Conservation (phyloP, 2,888 invertebrate species). For the Caenorhabditis plicata region DNA sequence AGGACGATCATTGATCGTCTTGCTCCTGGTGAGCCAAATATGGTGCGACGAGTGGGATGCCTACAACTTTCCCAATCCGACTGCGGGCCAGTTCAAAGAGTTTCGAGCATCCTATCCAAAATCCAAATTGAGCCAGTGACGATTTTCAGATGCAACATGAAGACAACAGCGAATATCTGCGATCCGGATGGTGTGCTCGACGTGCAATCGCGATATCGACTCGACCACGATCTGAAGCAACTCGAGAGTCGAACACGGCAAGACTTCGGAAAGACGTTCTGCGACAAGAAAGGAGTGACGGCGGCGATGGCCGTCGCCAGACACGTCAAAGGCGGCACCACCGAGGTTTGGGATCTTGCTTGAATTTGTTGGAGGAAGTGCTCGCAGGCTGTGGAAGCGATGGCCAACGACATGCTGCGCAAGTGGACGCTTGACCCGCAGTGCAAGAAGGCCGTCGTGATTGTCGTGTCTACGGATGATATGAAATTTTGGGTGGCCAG, state of each 20-base stretch:
- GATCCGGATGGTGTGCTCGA: conserved; percentile 60
- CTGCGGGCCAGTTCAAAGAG: conserved; percentile 45
- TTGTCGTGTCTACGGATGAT: conserved; percentile 54
- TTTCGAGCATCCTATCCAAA: too few species aligned
- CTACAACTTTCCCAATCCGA: conserved; percentile 57
- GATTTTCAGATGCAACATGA: conserved; percentile 41
- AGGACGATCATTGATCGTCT: too few species aligned
- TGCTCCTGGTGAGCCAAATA: conserved; percentile 2
- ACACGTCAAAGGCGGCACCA: conserved; percentile 54
- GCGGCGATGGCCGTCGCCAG: conserved; percentile 56
- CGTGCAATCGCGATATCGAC: conserved; percentile 53
- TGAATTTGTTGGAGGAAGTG: neutral
- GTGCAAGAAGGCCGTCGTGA: conserved; percentile 55
- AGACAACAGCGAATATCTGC: conserved; percentile 52
- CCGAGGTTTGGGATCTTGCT: conserved; percentile 27
- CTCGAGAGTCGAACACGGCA: conserved; percentile 55
- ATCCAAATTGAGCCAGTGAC: too few species aligned
- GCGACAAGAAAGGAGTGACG: conserved; percentile 61
- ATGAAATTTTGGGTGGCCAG: conserved; percentile 61
- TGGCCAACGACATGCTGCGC: conserved; percentile 58
- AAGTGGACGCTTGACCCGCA: conserved; percentile 59
- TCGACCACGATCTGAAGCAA: conserved; percentile 58
- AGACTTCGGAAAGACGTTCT: conserved; percentile 51
- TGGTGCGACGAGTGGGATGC: conserved; percentile 52
- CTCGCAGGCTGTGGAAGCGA: conserved; percentile 49